Conservation (phyloP, 2,113 vertebrate species). For the Pollimyrus isidori region DNA sequence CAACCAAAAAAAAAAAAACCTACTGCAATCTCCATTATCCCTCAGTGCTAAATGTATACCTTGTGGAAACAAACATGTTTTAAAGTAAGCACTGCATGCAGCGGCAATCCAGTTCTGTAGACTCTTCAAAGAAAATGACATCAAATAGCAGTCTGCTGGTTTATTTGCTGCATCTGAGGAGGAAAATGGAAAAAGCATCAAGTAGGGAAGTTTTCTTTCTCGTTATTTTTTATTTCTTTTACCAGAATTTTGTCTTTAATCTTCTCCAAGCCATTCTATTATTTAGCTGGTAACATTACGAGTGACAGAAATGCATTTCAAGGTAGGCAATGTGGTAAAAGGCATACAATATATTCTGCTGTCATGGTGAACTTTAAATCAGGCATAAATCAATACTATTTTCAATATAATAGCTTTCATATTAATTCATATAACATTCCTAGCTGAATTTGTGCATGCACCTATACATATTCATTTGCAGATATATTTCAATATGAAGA, state of each 20-base stretch:
- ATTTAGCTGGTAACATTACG: background rate
- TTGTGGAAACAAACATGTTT: background rate
- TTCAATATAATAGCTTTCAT: background rate
- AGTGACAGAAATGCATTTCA: background rate
- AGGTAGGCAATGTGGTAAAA: background rate
- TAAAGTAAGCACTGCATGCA: background rate
- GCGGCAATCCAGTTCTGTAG: background rate
- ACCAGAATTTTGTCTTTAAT: background rate
- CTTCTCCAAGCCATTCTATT: background rate
- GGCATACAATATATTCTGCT: background rate
- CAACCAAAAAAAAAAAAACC: background rate
- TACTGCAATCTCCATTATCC: background rate
- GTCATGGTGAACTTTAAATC: background rate
- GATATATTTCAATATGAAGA: background rate
- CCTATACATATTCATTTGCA: background rate
- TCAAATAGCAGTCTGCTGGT: background rate
- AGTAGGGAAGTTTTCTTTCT: background rate
- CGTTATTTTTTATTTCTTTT: background rate
- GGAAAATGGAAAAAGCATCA: background rate
- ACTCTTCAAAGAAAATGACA: conserved; percentile 2
- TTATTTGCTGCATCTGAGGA: background rate
- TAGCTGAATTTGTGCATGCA: background rate
- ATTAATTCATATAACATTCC: background rate
- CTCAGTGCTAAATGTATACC: background rate
- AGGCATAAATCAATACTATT: background rate